These are phyloP conservation scores for Drosophila arizonae DNA, from an alignment of 1,140 invertebrate genomes.

Conservation along the genomic window DNA sequence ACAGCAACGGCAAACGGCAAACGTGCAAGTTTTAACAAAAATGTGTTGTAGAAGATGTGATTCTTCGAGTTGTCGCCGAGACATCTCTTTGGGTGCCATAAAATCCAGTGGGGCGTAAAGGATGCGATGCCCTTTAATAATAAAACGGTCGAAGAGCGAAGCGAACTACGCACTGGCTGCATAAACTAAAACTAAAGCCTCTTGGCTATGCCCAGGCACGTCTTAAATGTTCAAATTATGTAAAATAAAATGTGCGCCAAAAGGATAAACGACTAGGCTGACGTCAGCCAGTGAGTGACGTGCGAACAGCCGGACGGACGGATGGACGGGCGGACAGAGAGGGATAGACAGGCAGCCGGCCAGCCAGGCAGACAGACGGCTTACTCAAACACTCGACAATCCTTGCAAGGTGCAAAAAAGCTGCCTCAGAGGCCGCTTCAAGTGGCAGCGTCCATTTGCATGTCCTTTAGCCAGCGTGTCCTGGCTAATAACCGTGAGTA, in stretches of 20 bases:
- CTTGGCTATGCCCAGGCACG: conserved; percentile 76
- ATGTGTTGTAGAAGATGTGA: conserved; percentile 53
- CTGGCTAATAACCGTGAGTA: conserved; percentile 80
- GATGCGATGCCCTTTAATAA: conserved; percentile 77
- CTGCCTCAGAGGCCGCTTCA: neutral
- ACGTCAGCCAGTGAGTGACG: conserved; percentile 73
- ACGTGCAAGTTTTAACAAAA: conserved; percentile 80
- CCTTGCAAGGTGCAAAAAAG: conserved; percentile 74
- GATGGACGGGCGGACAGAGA: neutral
- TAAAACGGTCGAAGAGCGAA: conserved; percentile 46
- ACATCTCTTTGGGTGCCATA: conserved; percentile 45
- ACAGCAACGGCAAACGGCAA: conserved; percentile 46
- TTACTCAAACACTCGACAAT: conserved; percentile 59
- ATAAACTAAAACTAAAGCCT: conserved; percentile 80
- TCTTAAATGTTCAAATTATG: conserved; percentile 81
- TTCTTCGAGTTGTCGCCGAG: conserved; percentile 39
- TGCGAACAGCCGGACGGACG: conserved; percentile 3
- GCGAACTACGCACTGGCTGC: conserved; percentile 52
- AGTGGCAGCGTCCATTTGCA: conserved; percentile 59
- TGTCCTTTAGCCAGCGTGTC: conserved; percentile 35
- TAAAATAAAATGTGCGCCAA: conserved; percentile 77
- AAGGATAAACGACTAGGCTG: conserved; percentile 58
- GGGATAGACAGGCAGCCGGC: neutral
- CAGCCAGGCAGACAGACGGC: conserved; percentile 30
- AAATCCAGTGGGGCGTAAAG: conserved; percentile 78